A percentile compares a stretch with the other conserved stretches of the same genome.
Conservation (phyloP, 2,797 vertebrate species). For the Iguana delicatissima region DNA sequence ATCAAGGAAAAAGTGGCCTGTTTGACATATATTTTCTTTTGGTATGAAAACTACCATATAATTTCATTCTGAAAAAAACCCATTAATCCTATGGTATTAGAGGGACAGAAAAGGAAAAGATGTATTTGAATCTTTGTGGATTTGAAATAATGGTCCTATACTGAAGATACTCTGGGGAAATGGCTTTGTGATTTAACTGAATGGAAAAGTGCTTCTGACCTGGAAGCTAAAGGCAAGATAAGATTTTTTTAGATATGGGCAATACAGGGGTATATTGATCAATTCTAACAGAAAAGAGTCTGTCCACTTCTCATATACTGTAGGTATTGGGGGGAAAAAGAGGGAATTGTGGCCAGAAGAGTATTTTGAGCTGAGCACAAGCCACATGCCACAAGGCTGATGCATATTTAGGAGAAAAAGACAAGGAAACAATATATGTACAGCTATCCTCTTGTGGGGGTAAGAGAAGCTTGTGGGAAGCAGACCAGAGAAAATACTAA, state of each 20-base stretch:
- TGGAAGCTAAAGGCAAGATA: background rate
- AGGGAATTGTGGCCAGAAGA: background rate
- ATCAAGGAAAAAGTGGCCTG: background rate
- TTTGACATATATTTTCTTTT: background rate
- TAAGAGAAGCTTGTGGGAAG: background rate
- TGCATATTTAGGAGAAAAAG: background rate
- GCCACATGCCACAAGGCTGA: background rate
- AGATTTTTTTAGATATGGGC: background rate
- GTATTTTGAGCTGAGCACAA: background rate
- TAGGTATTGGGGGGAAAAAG: background rate
- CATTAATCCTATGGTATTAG: background rate
- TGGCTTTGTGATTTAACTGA: background rate
- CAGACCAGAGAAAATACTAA: background rate
- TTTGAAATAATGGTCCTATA: background rate
- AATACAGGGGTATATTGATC: background rate
- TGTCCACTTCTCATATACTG: background rate
- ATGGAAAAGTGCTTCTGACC: background rate
- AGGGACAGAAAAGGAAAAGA: background rate
- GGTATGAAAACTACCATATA: background rate
- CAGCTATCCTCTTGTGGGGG: background rate
- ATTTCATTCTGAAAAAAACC: background rate
- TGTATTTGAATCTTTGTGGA: background rate
- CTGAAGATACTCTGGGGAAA: background rate
- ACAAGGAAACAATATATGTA: background rate
- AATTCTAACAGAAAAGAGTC: background rate